These are phyloP conservation scores for Scleropages formosus DNA, from an alignment of 2,797 vertebrate genomes.

Conservation along the genomic window DNA sequence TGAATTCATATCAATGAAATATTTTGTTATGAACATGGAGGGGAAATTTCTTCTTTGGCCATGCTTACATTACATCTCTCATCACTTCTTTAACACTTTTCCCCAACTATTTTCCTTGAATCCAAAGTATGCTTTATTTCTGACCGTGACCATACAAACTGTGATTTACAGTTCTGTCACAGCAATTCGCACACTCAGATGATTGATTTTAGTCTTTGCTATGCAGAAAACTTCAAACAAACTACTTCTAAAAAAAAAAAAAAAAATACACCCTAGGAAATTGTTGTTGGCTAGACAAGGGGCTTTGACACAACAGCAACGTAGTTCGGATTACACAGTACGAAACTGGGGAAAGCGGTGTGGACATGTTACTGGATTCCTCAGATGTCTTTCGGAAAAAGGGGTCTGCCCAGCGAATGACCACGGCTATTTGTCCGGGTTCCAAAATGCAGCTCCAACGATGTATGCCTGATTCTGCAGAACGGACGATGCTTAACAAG, in stretches of 20 bases:
- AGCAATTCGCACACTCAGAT: not conserved
- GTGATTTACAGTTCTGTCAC: not conserved
- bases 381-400: slow-evolving; percentile 50
- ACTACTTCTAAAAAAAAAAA: not conserved
- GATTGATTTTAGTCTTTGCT: not conserved
- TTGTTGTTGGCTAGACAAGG: not conserved
- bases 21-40: not conserved
- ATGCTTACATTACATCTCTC: not conserved
- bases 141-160: no score
- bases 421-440: not conserved
- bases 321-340: not conserved
- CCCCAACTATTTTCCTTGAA: slow-evolving; percentile 5
- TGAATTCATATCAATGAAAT: slow-evolving; percentile 44
- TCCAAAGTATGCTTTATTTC: not conserved
- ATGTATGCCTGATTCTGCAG: slow-evolving; percentile 28
- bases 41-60: not conserved
- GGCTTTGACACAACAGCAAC: not conserved
- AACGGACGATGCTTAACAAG: slow-evolving; percentile 46
- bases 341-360: slow-evolving; percentile 30
- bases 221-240: not conserved
- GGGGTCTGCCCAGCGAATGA: slow-evolving; percentile 42
- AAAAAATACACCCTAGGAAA: not conserved
- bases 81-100: not conserved
- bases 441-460: not conserved
- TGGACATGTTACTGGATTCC: slow-evolving; percentile 44